A percentile compares a stretch with the other conserved stretches of the same genome.
Conservation (phyloP, 2,113 vertebrate species). For the Bubo scandiacus region DNA sequence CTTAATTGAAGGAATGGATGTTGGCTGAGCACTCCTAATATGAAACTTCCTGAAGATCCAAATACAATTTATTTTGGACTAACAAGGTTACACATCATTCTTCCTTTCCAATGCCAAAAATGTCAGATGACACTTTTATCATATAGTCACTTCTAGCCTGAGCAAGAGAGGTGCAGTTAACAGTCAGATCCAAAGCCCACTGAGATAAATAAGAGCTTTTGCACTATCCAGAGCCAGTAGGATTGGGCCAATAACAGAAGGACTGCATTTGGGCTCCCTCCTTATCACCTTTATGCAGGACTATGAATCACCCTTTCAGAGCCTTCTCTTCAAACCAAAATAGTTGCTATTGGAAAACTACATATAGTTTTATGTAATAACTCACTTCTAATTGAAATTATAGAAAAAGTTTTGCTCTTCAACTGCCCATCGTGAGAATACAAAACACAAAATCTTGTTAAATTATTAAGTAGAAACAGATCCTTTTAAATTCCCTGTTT, state of each 20-base stretch:
- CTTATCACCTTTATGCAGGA: not conserved
- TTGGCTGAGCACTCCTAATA: not conserved
- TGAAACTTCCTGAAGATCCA: not conserved
- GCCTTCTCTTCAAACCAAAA: not conserved
- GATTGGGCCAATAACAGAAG: not conserved
- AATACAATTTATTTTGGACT: not conserved
- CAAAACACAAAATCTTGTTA: conserved; percentile 37
- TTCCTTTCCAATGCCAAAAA: not conserved
- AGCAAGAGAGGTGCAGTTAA: not conserved
- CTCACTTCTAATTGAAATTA: conserved; percentile 17
- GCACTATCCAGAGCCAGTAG: not conserved
- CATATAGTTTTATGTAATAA: not conserved
- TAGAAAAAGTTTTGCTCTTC: not conserved
- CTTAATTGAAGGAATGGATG: not conserved
- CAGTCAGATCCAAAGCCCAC: not conserved
- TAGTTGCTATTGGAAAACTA: not conserved
- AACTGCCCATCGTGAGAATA: not conserved
- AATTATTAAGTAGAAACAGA: conserved; percentile 56
- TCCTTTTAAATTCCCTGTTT: conserved; percentile 55
- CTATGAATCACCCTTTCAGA: not conserved
- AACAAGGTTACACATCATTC: not conserved
- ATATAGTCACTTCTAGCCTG: not conserved
- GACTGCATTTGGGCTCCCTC: not conserved
- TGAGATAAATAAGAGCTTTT: not conserved
- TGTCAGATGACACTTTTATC: not conserved